Evolutionary conservation across 2,797 vertebrate species (phyloP), one percentile per base, ranked within the genome.

Genomic region (Kryptopterus vitreolus): DNA sequence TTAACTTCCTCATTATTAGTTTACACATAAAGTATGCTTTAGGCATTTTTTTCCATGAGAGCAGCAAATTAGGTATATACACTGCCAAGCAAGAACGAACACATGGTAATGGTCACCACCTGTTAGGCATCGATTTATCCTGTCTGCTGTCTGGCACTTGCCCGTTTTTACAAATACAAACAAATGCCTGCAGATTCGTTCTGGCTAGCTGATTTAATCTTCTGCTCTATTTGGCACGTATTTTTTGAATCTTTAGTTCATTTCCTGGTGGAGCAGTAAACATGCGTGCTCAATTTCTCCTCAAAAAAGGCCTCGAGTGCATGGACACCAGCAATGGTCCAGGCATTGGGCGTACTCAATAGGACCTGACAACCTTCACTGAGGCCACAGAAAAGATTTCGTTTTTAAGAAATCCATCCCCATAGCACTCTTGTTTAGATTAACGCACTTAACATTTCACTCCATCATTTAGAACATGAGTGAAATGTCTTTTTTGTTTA

Each of bases 241-340:
- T 83, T 83, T 87, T 90, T 88, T 83, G 85, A 78, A 86, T 84
- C 74, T 78, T 77, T 84, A 83, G 87, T 87, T 82, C 63, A 58
- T 68, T 82, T 88, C 84, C 85, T 87, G 86, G 57, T 58, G 29
- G 58, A 69, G 62, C 50, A 18, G 66, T 82, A 86, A 90, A 88
- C 85, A 58, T 57, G 81, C 88, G 85, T 90, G 84, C 84, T 85
- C 26, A 22, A 71, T 50, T 65, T 76, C 50, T 75, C 88, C 83
- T 81, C 90, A 86, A 83, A 81, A 88, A 84, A 87, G n/a, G 86
- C 85, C 87, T 83, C 85, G 81, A 84, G 79, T 87, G 87, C 87
- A 31, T 87, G 88, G 87, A 87, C 76, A 87, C 35, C 85, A 78
- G 84, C 87, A 88, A 86, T 90, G 87, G 86, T 88, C 84, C 85